Evolutionary conservation across 2,888 invertebrate species (phyloP).

Genomic region (Gandaritis pyraliata): DNA sequence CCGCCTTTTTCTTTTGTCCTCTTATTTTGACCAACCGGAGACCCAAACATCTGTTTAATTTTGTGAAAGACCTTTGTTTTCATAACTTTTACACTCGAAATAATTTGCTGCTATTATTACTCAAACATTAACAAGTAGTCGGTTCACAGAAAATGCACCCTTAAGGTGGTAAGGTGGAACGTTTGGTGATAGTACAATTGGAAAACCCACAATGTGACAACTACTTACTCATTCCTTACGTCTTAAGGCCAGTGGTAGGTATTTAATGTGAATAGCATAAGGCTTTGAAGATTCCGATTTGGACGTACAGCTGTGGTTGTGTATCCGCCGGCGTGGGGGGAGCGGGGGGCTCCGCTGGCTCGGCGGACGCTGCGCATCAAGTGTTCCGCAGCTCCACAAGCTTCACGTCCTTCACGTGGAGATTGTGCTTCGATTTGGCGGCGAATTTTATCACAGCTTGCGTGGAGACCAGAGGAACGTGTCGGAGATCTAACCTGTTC

Average conservation of each 20-base stretch:
- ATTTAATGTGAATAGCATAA: constrained; percentile 3
- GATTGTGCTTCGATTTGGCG: constrained; percentile 90
- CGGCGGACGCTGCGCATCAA: constrained; percentile 58
- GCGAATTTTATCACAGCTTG: constrained; percentile 94
- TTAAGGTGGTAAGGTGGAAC: no score
- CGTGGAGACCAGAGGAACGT: constrained; percentile 91
- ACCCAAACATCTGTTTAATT: no score
- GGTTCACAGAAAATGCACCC: no score
- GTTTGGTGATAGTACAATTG: no score
- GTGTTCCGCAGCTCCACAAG: constrained; percentile 86
- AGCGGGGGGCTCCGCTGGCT: background rate
- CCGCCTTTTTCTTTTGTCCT: no score
- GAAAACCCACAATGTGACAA: no score
- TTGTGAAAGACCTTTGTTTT: no score
- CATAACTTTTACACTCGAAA: no score
- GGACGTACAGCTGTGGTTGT: constrained; percentile 4
- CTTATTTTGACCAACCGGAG: no score
- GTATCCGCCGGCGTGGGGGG: background rate
- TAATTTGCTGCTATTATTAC: no score
- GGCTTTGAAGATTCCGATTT: constrained; percentile 5
- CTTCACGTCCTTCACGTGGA: constrained; percentile 92
- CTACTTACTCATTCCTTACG: no score
- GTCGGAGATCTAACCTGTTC: constrained; percentile 89
- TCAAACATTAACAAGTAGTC: no score
- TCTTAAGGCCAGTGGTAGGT: background rate